Evolutionary conservation across 2,888 invertebrate genomes (phyloP), one percentile per base, ranked within the genome.

Genomic region (Cremastinae sp.): DNA sequence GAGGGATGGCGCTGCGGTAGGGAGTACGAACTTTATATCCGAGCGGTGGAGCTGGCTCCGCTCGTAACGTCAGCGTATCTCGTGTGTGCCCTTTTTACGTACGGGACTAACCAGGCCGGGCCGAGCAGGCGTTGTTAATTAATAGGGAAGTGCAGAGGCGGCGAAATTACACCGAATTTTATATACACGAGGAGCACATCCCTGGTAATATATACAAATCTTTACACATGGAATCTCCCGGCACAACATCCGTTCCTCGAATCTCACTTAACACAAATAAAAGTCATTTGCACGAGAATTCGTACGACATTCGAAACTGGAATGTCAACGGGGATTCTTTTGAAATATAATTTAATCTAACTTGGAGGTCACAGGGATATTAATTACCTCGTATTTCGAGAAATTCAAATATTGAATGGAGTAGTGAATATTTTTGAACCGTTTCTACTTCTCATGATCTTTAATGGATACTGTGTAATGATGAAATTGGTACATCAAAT

Each of bases 111-210:
- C 10, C 49, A 73, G 59, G 20, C 9, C 61, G 43, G 64, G 53
- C 58, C 9, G 49, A 20, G 16, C 22, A 62, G 61, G 73, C 64
- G 70, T 73, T 74, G 82, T 81, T 84, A 85, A 85, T 85, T 85
- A 85, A 85, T 84, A 84, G 85, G 84, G 85, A 85, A 85, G 85
- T 85, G 81, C 84, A 82, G 83, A 80, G 83, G 85, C 82, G 83
- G 68, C 62, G 64, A 71, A 76, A 76, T 78, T 78, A 76, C 64
- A 59, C 41, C 58, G 41, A 61, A 49, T 49, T 1, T 61, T 68
- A 68, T 64, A 71, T 71, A 53, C 37, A 55, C 12, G 47, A 3
- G n/a, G n/a, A n/a, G n/a, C 28, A 5, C 28, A 2, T 3, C 28
- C 28, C 2, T 5, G 2, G 5, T 28, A 28, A 28, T 59, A 45